These are phyloP conservation scores for Alauda arvensis DNA, from an alignment of 2,797 vertebrate genomes.

Conservation along the genomic window DNA sequence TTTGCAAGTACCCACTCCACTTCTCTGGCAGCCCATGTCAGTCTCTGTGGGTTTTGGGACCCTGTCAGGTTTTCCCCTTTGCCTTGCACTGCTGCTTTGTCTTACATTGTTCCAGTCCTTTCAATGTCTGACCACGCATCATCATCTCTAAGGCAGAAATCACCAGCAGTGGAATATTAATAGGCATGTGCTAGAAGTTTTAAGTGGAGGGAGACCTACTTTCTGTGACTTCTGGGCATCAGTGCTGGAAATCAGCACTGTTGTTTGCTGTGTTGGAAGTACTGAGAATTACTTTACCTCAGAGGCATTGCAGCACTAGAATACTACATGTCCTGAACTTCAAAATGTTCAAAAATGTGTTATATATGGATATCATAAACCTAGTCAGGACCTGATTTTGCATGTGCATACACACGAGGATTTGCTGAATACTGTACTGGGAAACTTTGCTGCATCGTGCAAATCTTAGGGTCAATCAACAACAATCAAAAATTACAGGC, in stretches of 20 bases:
- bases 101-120: neutral
- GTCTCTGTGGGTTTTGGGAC: neutral
- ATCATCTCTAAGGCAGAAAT: neutral
- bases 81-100: neutral
- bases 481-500: neutral
- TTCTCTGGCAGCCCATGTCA: neutral
- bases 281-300: neutral
- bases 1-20: neutral
- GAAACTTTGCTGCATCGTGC: neutral
- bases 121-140: neutral
- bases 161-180: neutral
- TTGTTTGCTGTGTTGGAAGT: neutral
- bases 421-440: neutral
- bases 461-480: neutral
- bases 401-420: neutral
- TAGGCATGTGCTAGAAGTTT: neutral
- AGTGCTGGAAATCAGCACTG: neutral
- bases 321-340: neutral
- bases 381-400: neutral
- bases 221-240: neutral
- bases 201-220: neutral
- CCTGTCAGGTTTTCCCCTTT: neutral
- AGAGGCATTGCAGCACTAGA: neutral
- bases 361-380: neutral
- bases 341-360: neutral